Conservation (phyloP, 2,113 vertebrate species). For the Heliornis fulica region DNA sequence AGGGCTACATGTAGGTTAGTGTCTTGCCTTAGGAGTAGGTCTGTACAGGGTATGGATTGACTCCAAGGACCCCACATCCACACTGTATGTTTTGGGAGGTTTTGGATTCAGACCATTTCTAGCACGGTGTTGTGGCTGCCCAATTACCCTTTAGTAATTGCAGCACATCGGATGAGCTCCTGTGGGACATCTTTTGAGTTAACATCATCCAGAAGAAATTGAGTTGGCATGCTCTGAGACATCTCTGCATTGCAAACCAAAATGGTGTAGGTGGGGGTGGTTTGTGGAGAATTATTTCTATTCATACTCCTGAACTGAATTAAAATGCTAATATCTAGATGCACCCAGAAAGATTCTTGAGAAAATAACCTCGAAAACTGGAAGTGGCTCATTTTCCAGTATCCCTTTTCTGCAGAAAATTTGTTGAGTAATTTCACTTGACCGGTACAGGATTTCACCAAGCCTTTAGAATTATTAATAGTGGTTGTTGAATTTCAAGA, state of each 20-base stretch:
- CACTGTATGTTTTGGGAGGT: background rate
- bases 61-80: background rate
- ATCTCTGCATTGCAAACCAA: background rate
- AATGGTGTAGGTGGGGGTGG: background rate
- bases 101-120: background rate
- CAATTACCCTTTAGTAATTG: background rate
- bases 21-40: background rate
- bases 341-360: background rate
- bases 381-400: accelerated
- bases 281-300: background rate
- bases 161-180: background rate
- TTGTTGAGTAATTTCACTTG: background rate
- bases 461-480: background rate
- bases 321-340: background rate
- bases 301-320: background rate
- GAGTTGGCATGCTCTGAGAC: background rate
- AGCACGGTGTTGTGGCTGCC: background rate
- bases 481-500: background rate
- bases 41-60: background rate
- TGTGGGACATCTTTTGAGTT: background rate
- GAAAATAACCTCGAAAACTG: background rate
- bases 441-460: background rate
- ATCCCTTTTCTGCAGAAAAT: background rate
- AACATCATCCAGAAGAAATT: background rate
- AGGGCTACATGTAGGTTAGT: background rate